A percentile compares a stretch with the other conserved stretches of the same genome.
phyloP scores from a whole-genome alignment of 2,888 invertebrate species.

The Tiphia femorata region DNA sequence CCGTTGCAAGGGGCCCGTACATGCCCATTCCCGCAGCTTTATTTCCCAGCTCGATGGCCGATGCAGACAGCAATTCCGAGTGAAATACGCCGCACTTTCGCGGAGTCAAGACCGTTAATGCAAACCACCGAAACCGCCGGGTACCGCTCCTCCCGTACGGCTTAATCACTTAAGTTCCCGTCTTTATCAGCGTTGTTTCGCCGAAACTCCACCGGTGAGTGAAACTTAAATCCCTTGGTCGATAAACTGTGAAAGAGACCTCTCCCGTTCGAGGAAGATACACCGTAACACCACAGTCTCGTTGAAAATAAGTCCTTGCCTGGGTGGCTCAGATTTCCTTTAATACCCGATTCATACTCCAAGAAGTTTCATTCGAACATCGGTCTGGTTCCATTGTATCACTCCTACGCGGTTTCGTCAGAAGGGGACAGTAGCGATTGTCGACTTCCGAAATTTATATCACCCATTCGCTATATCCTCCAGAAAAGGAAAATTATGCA shows the following conservation, averaged over 20 bases:
- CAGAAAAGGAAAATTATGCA: too few species aligned
- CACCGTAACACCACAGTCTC: too few species aligned
- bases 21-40: slow-evolving; percentile 42
- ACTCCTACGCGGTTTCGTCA: too few species aligned
- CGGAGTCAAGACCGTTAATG: slow-evolving; percentile 49
- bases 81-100: slow-evolving; percentile 47
- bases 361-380: too few species aligned
- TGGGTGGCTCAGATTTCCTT: too few species aligned
- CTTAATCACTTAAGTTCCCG: slow-evolving; percentile 50
- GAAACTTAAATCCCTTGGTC: slow-evolving; percentile 27
- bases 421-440: too few species aligned
- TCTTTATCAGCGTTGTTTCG: slow-evolving; percentile 47
- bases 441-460: too few species aligned
- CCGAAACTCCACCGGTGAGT: slow-evolving; percentile 23
- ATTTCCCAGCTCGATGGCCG: slow-evolving; percentile 48
- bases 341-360: too few species aligned
- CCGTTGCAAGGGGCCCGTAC: slow-evolving; percentile 38
- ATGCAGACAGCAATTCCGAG: slow-evolving; percentile 47
- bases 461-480: too few species aligned
- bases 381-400: too few species aligned
- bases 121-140: slow-evolving; percentile 47
- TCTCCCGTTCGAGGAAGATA: not conserved
- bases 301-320: too few species aligned
- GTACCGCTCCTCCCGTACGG: slow-evolving; percentile 44
- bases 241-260: not conserved